Evolutionary conservation across 2,113 vertebrate species (phyloP).

Genomic region (Cettia cetti): DNA sequence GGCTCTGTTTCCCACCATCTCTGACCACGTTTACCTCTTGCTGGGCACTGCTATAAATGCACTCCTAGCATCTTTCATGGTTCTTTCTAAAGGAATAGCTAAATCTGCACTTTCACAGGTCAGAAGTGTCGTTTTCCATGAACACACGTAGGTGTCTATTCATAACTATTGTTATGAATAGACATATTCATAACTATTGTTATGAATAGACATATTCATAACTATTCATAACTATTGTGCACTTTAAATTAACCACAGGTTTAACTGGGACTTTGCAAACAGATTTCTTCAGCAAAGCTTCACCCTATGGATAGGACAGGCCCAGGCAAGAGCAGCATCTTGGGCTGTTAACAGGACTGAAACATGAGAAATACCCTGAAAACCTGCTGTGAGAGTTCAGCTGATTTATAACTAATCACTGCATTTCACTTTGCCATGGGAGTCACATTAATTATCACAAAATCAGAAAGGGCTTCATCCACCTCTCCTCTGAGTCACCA

Average conservation of each 20-base stretch:
- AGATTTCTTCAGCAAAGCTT: not conserved
- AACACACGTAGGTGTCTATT: not conserved
- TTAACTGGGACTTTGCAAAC: not conserved
- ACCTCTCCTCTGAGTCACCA: not conserved
- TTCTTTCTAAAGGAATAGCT: not conserved
- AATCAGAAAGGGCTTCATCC: slow-evolving; percentile 21
- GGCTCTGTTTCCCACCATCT: not conserved
- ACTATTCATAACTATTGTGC: not conserved
- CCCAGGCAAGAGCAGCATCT: not conserved
- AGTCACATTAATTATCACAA: slow-evolving; percentile 31
- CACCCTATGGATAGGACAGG: not conserved
- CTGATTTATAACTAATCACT: not conserved
- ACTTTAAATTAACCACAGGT: not conserved
- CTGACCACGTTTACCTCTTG: not conserved
- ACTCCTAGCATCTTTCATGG: accelerated
- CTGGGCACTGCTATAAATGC: not conserved
- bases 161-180: not conserved
- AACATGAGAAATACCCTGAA: not conserved
- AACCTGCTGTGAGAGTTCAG: not conserved
- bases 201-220: too few species aligned
- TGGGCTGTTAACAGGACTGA: not conserved
- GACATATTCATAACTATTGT: not conserved
- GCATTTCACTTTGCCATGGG: not conserved
- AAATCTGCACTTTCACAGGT: not conserved
- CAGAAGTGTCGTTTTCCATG: not conserved